Percentiles rank a stretch among this genome's conserved stretches.
These are phyloP conservation scores for Amphipoea lucens DNA, from an alignment of 2,888 invertebrate species.

Conservation along the genomic window DNA sequence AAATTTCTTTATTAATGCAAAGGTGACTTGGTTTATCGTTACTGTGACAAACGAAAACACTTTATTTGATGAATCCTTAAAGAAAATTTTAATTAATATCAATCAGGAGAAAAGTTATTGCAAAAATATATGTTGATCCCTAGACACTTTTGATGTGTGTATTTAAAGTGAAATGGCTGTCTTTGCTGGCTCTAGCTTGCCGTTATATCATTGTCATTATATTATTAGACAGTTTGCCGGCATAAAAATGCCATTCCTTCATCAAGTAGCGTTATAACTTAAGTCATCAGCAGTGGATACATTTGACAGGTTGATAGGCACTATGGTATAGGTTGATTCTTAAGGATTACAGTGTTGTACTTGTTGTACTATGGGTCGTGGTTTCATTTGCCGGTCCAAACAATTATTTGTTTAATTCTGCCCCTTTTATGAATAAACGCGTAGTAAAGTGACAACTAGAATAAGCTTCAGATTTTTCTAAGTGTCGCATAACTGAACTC, in stretches of 20 bases:
- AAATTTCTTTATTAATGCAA: too few relatives aligned
- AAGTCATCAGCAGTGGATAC: too few relatives aligned
- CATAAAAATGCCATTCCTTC: neutral
- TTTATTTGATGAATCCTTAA: too few relatives aligned
- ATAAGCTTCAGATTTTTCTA: neutral
- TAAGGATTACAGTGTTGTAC: neutral
- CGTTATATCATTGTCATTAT: neutral
- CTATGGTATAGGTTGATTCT: neutral
- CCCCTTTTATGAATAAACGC: neutral
- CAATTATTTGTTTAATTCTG: neutral
- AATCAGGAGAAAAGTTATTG: too few relatives aligned
- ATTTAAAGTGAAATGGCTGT: too few relatives aligned
- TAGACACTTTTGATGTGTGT: too few relatives aligned
- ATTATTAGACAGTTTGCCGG: neutral
- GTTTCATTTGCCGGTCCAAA: neutral
- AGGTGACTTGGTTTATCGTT: too few relatives aligned
- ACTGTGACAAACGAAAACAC: too few relatives aligned
- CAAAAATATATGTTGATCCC: too few relatives aligned
- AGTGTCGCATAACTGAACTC: neutral
- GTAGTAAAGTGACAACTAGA: neutral
- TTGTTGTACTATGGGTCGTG: too few relatives aligned
- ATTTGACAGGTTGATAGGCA: neutral
- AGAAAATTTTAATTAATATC: too few relatives aligned
- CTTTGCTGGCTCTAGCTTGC: too few relatives aligned
- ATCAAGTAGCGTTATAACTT: neutral